These are phyloP conservation scores for Cylas formicarius DNA, from an alignment of 1,140 invertebrate genomes.

Conservation along the genomic window DNA sequence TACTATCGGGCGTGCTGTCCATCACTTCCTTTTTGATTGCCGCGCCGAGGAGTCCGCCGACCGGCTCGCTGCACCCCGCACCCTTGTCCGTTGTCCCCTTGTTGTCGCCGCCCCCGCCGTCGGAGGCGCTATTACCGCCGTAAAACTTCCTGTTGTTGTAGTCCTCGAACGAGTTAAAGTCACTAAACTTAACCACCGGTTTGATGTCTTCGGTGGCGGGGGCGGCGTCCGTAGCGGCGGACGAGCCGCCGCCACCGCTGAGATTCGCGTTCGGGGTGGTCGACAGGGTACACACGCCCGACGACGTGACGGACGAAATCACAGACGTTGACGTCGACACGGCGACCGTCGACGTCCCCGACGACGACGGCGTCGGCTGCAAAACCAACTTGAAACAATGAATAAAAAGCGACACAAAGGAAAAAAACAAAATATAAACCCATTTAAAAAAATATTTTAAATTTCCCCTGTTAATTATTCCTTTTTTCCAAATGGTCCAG, in stretches of 20 bases:
- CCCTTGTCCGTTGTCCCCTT: background rate
- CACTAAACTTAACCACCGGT: constrained; percentile 22
- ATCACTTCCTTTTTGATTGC: background rate
- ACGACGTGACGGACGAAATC: constrained; percentile 14
- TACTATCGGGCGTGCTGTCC: background rate
- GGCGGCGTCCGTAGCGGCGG: constrained; percentile 20
- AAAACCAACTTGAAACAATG: too few species aligned
- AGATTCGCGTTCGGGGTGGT: constrained; percentile 11
- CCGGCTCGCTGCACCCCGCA: constrained; percentile 1
- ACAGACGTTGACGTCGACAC: constrained; percentile 16
- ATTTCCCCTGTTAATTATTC: too few species aligned
- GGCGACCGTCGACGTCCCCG: constrained; percentile 15
- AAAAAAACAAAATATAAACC: too few species aligned
- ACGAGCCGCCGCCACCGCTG: constrained; percentile 29
- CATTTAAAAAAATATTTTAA: too few species aligned
- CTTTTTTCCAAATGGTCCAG: too few species aligned
- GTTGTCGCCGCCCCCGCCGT: constrained; percentile 2
- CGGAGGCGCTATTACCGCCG: too few species aligned
- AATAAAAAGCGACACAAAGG: too few species aligned
- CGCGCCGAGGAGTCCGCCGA: constrained; percentile 4
- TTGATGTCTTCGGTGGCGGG: constrained; percentile 12
- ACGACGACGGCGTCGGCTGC: constrained; percentile 18
- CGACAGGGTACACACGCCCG: constrained; percentile 2
- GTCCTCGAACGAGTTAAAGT: constrained; percentile 32
- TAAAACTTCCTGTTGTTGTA: constrained; percentile 30